Evolutionary conservation across 2,797 vertebrate species (phyloP).

Genomic region (Aratinga solstitialis): DNA sequence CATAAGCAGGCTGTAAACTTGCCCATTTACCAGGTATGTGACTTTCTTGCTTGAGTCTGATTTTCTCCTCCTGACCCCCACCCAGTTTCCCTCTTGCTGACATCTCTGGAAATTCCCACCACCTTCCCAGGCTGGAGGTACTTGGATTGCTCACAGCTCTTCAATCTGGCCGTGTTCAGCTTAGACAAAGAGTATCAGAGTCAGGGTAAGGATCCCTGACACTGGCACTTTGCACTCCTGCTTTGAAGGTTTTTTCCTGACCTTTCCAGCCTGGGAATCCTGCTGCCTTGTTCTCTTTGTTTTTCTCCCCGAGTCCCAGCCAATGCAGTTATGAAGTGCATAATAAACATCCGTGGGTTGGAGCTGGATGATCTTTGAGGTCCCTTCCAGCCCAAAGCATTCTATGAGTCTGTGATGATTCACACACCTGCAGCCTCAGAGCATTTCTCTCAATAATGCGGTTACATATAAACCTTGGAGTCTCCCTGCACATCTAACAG

Average conservation of each 20-base stretch:
- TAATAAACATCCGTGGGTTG: not conserved
- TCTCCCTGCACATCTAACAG: not conserved
- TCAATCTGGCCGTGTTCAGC: not conserved
- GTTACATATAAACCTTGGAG: not conserved
- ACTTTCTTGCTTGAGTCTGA: not conserved
- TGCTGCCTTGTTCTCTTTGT: not conserved
- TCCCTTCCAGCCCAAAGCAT: not conserved
- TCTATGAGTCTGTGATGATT: not conserved
- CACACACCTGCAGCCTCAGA: not conserved
- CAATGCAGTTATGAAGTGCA: not conserved
- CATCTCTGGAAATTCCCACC: not conserved
- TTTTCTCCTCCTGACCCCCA: not conserved
- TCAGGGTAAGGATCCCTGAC: not conserved
- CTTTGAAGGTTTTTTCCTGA: conserved; percentile 12
- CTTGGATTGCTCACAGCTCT: not conserved
- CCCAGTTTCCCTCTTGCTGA: not conserved
- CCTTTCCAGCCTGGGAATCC: not conserved
- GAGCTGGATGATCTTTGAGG: not conserved
- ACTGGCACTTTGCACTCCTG: not conserved
- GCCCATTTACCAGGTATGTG: not conserved
- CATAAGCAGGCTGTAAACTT: not conserved
- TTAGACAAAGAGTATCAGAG: not conserved
- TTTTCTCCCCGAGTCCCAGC: not conserved
- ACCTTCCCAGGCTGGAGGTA: not conserved
- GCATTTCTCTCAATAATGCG: not conserved